Percentiles rank a stretch among this genome's conserved stretches.
Evolutionary conservation across 2,888 invertebrate genomes (phyloP).

Genomic region (Entomobrya multifasciata): DNA sequence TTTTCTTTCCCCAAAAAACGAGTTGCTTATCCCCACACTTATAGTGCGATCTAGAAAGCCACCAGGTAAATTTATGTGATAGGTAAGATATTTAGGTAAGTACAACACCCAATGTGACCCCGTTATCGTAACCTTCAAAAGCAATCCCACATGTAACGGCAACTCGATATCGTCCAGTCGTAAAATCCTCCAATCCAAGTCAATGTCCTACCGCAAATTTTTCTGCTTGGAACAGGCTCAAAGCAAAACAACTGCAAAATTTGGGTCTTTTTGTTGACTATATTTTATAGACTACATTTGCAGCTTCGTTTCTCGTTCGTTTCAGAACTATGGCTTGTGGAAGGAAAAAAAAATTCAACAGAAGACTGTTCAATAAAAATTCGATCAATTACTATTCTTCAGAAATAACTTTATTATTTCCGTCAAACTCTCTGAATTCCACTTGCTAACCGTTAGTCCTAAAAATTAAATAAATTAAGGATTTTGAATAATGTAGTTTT

Average conservation of each 20-base stretch:
- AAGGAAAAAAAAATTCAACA: not conserved
- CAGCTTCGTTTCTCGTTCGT: not conserved
- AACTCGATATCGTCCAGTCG: no score
- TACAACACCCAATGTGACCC: not conserved
- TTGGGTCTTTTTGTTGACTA: not conserved
- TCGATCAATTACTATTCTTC: not conserved
- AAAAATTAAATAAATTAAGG: no score
- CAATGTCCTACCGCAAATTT: not conserved
- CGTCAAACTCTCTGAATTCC: not conserved
- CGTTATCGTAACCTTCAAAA: conserved; percentile 38
- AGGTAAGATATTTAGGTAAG: not conserved
- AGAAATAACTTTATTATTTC: no score
- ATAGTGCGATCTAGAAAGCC: not conserved
- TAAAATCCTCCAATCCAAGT: no score
- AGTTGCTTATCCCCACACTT: not conserved
- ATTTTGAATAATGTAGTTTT: no score
- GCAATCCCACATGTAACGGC: no score
- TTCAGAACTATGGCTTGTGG: conserved; percentile 2
- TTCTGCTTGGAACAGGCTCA: no score
- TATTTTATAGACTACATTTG: not conserved
- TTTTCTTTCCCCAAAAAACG: not conserved
- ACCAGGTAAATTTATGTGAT: not conserved
- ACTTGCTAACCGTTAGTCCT: not conserved
- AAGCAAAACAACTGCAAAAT: not conserved
- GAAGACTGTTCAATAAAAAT: not conserved